Evolutionary conservation across 2,888 invertebrate genomes (phyloP), one percentile per base, ranked within the genome.

Genomic region (Strigamia crassipes): DNA sequence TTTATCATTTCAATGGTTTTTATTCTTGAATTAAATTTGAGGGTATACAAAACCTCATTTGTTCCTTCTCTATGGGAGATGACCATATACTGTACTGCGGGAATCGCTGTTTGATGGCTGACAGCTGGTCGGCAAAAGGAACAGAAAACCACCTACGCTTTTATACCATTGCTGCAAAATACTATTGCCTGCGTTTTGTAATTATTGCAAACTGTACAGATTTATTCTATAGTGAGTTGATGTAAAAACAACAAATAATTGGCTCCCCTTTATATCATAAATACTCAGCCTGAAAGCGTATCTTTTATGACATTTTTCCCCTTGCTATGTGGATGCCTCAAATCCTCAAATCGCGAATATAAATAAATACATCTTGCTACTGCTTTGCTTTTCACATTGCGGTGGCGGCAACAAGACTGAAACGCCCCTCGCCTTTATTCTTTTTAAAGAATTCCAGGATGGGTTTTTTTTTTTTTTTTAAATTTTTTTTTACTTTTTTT

Each of bases 231-330:
- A n/a, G n/a, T 46, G 46, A 4, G 46, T 46, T 46, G 46, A 6
- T 56, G 56, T 18, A 56, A 56, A 18, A 56, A 56, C 51, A 51
- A 51, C n/a, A 56, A 56, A 56, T 56, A 56, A 56, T 56, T 56
- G 46, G 15, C 46, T 56, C n/a, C 6, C 56, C 56, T 56, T 56
- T 56, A 18, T 56, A 18, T 56, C 56, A 56, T 18, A 56, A 56
- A 18, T 56, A 46, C 56, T 56, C 15, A 56, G 18, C 5, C 18
- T 18, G 18, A 56, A 56, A 56, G 38, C 56, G 8, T 1, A 18
- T 56, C 56, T 56, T 46, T 56, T 56, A 56, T 56, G 56, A 18
- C 56, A 56, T 21, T 56, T 18, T 56, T 56, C 9, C 38, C 56
- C 56, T 46, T n/a, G 46, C 56, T 56, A 2, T 51, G 51, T 6